phyloP scores from a whole-genome alignment of 2,113 vertebrate genomes.

The Pangasianodon hypophthalmus region DNA sequence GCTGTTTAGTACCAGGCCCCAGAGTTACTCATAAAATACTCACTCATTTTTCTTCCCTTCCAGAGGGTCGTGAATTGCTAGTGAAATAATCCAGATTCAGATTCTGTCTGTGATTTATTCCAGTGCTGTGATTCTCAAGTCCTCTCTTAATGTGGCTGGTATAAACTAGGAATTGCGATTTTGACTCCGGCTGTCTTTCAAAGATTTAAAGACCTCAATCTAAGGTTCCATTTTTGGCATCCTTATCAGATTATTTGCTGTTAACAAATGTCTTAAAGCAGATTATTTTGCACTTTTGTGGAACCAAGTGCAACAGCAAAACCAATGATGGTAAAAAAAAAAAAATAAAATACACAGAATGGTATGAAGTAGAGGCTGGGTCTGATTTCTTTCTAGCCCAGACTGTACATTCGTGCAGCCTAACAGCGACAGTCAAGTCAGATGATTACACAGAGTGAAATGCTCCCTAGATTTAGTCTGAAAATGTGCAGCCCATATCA shows the following conservation, averaged over 20 bases:
- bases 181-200: neutral
- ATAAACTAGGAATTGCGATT: neutral
- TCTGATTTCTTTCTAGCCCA: neutral
- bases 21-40: constrained; percentile 5
- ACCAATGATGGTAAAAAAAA: neutral
- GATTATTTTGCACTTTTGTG: neutral
- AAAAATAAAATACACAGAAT: neutral
- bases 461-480: neutral
- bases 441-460: neutral
- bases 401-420: neutral
- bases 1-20: constrained; percentile 7
- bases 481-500: neutral
- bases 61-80: neutral
- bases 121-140: neutral
- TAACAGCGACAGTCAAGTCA: neutral
- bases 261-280: neutral
- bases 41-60: constrained; percentile 11
- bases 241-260: neutral
- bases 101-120: neutral
- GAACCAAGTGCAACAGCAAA: neutral
- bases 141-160: neutral
- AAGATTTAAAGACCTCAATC: neutral
- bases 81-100: constrained; percentile 14
- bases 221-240: neutral
- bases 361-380: neutral